Base-by-base conservation (phyloP, 2,113 vertebrate species). In the Nibea coibor region DNA sequence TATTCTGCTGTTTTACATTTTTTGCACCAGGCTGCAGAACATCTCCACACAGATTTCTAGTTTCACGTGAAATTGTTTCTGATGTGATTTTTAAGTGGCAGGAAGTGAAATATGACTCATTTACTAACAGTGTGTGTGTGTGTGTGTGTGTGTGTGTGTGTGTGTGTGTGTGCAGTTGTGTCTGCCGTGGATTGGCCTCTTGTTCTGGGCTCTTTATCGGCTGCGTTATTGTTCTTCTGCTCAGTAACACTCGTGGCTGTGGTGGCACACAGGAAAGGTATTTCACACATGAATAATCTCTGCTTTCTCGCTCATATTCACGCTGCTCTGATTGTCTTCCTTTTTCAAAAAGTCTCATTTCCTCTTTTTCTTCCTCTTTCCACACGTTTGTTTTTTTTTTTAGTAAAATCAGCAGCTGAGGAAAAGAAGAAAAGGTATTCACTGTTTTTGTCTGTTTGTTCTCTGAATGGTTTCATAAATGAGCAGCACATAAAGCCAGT, bases 131-230 rank as follows among this genome's bases (percentile, higher is more conserved):
- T 28, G 17, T 26, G 24, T 26, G 24, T 26, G 20, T 48, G n/a
- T 82, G 47, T 31, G 28, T 31, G 28, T 31, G 28, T 28, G 28
- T 28, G 28, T 28, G 17, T 28, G 4, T 31, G 28, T 31, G 20
- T 48, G n/a, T 82, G 47, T 31, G 39, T 81, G 35, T 78, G 24
- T 59, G n/a, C 66, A 88, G 84, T 54, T 50, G 14, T 19, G 1
- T 10, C 77, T 47, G 76, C 24, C 51, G 75, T 92, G 50, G 93
- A 96, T 53, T 93, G 93, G 94, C 90, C 94, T n/a, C 81, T 96
- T 2, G 24, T 94, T 0, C 17, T 92, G 24, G 95, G 95, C 45
- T 93, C 86, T 4, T 43, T 91, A 35, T 90, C 94, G 2, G 89
- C 94, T 4, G 87, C 84, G 0, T 70, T 94, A 2, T 82, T 96